phyloP scores from a whole-genome alignment of 2,113 vertebrate species.

The Procapra przewalskii region DNA sequence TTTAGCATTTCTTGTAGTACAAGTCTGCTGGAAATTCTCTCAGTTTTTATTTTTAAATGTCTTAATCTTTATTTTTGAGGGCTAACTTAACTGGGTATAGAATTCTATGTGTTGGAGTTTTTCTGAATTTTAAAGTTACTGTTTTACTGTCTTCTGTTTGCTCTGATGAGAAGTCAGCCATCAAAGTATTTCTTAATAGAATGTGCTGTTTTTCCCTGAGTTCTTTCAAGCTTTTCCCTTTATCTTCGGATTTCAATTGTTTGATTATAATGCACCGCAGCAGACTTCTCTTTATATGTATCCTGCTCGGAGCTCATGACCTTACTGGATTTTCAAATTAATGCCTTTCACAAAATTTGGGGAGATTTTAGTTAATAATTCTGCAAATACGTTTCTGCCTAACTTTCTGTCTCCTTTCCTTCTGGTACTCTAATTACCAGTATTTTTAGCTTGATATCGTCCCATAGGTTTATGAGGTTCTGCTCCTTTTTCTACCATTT shows the following conservation, averaged over 20 bases:
- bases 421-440: not conserved
- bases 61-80: not conserved
- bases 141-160: not conserved
- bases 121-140: not conserved
- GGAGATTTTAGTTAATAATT: not conserved
- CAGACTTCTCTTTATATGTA: not conserved
- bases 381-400: not conserved
- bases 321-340: not conserved
- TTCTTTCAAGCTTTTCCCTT: not conserved
- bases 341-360: not conserved
- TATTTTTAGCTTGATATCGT: not conserved
- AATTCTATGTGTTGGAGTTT: not conserved
- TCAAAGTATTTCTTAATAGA: not conserved
- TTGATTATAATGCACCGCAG: not conserved
- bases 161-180: not conserved
- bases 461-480: not conserved
- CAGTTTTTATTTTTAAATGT: not conserved
- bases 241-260: not conserved
- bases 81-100: not conserved
- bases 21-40: not conserved
- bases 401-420: not conserved
- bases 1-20: not conserved
- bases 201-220: not conserved
- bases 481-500: not conserved
- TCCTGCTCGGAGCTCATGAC: too few relatives aligned